Conservation (phyloP, 2,113 vertebrate genomes). For the Pelecanoides urinatrix region DNA sequence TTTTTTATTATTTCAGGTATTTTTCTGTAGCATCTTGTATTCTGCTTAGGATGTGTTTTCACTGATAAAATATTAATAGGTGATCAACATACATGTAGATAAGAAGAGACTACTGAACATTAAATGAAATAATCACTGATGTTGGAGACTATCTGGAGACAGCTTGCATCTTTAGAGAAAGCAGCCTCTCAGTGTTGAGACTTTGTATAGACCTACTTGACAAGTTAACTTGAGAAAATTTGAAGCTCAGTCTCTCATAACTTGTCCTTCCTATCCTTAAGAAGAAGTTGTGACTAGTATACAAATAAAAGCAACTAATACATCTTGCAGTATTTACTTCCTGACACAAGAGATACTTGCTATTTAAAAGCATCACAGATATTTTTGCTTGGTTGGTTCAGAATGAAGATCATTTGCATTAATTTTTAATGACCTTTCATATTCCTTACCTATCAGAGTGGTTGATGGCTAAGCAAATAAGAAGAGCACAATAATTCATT, state of each 20-base stretch:
- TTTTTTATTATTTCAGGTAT: background rate
- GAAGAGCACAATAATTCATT: background rate
- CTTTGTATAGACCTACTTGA: background rate
- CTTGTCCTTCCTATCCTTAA: background rate
- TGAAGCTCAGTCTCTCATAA: background rate
- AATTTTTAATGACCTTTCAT: background rate
- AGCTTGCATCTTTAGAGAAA: background rate
- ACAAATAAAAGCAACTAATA: background rate
- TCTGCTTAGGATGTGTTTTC: background rate
- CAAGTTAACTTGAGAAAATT: background rate
- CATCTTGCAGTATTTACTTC: background rate
- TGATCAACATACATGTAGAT: background rate
- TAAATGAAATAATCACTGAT: background rate
- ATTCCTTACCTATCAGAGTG: background rate
- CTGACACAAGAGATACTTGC: background rate
- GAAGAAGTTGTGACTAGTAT: background rate
- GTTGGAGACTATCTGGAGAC: background rate
- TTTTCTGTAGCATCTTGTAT: background rate
- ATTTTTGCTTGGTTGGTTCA: background rate
- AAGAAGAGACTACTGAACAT: background rate
- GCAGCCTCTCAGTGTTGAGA: background rate
- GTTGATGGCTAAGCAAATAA: background rate
- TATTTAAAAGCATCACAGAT: background rate
- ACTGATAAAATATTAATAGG: background rate
- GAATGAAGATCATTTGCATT: background rate